Conservation (phyloP, 2,113 vertebrate species). For the Progne subis region DNA sequence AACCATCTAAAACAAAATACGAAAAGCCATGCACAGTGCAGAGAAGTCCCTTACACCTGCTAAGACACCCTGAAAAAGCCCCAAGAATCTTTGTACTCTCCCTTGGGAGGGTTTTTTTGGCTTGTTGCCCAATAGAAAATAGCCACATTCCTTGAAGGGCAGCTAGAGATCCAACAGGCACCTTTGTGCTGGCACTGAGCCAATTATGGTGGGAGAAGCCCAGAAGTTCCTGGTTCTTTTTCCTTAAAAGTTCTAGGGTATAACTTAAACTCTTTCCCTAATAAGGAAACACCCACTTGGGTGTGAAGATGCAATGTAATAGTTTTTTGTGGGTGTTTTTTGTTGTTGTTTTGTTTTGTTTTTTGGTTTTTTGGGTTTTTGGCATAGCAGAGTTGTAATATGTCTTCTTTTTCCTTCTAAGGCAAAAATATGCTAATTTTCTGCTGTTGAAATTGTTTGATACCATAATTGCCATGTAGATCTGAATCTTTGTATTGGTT, state of each 20-base stretch:
- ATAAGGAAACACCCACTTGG: background rate
- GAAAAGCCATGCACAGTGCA: background rate
- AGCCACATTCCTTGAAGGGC: background rate
- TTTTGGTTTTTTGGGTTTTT: background rate
- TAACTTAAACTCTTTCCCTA: background rate
- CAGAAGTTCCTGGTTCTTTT: background rate
- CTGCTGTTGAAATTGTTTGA: background rate
- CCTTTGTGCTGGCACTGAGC: background rate
- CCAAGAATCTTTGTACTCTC: background rate
- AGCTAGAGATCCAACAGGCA: background rate
- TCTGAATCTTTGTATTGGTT: background rate
- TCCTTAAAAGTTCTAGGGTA: background rate
- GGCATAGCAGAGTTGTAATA: too few species aligned
- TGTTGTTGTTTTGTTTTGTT: background rate
- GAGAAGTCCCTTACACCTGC: background rate
- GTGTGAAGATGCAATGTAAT: background rate
- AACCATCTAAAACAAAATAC: background rate
- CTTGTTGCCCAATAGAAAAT: background rate
- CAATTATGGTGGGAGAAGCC: background rate
- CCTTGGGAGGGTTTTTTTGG: background rate
- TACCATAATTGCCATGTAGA: background rate
- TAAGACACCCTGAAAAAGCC: background rate
- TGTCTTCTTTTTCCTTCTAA: background rate
- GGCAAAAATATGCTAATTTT: background rate
- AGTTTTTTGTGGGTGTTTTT: background rate